These are phyloP conservation scores for Haemorhous mexicanus DNA, from an alignment of 2,113 vertebrate species.

Conservation along the genomic window DNA sequence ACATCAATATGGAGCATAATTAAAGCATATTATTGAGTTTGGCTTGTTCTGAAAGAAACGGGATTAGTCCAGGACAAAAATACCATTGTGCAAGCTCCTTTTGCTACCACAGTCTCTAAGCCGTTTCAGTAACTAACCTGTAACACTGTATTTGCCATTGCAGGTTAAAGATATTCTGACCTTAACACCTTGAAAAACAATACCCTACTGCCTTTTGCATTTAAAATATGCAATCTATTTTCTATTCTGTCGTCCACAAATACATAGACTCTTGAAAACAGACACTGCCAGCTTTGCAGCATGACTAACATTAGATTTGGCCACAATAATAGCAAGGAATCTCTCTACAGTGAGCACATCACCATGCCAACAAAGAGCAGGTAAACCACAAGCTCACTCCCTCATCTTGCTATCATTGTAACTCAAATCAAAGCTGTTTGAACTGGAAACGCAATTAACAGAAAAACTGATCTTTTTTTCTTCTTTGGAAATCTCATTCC, in stretches of 20 bases:
- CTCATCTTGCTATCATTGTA: background rate
- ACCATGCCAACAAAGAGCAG: slow-evolving; percentile 37
- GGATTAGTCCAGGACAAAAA: background rate
- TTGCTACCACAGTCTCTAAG: background rate
- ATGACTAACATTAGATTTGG: background rate
- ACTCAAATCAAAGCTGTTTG: background rate
- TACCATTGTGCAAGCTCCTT: background rate
- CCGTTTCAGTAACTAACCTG: background rate
- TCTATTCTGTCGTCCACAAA: background rate
- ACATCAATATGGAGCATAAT: background rate
- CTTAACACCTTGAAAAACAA: background rate
- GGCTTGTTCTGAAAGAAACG: background rate
- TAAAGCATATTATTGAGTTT: background rate
- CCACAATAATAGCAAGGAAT: background rate
- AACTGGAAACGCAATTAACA: background rate
- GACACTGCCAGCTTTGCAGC: background rate
- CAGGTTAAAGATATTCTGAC: background rate
- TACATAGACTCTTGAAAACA: background rate
- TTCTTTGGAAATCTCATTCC: background rate
- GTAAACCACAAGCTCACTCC: background rate
- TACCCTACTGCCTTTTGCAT: background rate
- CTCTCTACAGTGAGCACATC: background rate
- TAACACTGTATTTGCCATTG: background rate
- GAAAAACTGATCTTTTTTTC: background rate
- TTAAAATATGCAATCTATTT: background rate